These are phyloP conservation scores for Porites lutea DNA, from an alignment of 64 coral and sea anemone genomes.

Conservation along the genomic window DNA sequence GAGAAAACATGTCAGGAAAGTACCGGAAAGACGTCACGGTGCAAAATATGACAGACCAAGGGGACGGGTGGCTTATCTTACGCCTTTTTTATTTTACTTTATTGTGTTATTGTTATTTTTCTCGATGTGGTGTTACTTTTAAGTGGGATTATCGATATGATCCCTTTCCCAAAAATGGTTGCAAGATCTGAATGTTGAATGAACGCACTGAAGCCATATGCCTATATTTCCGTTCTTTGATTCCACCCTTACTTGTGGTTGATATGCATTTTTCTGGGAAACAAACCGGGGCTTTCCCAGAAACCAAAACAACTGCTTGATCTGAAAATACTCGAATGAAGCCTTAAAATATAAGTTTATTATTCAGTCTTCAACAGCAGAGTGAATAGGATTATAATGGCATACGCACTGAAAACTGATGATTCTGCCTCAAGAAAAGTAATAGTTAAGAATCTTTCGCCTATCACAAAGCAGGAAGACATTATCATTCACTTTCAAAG, in stretches of 20 bases:
- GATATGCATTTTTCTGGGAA: not conserved
- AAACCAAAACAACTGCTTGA: not conserved
- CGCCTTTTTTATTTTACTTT: not conserved
- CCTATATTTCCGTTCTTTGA: no score
- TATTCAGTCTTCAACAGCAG: not conserved
- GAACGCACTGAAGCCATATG: no score
- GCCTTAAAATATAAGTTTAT: not conserved
- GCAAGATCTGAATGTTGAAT: not conserved
- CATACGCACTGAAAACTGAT: not conserved
- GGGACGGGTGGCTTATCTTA: not conserved
- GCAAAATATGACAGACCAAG: not conserved
- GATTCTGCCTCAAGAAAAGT: not conserved
- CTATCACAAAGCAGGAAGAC: not conserved
- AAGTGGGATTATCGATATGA: no score
- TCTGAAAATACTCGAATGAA: no score
- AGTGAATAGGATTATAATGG: not conserved
- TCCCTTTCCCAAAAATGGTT: no score
- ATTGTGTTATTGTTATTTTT: not conserved
- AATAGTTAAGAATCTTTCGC: constrained; percentile 22
- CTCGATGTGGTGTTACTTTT: no score
- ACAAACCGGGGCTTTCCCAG: not conserved
- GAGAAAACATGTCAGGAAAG: not conserved
- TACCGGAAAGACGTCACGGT: not conserved
- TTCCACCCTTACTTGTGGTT: not conserved
- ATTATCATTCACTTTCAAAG: constrained; percentile 40